Evolutionary conservation across 2,113 vertebrate genomes (phyloP).

Genomic region (Taurulus bubalis): DNA sequence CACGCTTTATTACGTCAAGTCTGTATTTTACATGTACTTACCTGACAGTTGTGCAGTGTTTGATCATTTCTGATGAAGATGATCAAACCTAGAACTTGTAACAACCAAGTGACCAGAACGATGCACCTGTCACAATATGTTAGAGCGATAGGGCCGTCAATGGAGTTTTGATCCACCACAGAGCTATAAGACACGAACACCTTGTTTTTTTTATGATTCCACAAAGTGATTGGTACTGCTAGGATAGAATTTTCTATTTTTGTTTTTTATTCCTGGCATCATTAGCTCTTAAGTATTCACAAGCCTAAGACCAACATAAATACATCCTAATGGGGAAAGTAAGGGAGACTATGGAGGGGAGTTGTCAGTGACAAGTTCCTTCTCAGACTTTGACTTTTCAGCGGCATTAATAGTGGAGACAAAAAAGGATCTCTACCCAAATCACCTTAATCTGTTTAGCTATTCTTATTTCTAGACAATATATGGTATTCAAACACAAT

Average conservation of each 20-base stretch:
- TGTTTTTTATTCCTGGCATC: background rate
- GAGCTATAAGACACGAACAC: background rate
- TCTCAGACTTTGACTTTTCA: background rate
- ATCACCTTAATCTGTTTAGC: background rate
- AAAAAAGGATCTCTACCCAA: background rate
- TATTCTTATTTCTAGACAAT: background rate
- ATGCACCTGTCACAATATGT: background rate
- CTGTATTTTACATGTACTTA: background rate
- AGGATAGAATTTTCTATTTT: background rate
- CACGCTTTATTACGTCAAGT: background rate
- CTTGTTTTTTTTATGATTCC: background rate
- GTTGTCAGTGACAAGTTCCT: background rate
- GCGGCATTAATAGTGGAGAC: background rate
- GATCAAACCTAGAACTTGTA: slow-evolving; percentile 1
- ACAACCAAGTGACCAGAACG: background rate
- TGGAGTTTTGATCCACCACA: background rate
- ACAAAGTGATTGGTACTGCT: background rate
- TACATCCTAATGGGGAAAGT: background rate
- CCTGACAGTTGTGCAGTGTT: background rate
- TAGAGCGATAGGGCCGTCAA: background rate
- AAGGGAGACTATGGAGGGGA: background rate
- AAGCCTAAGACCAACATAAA: background rate
- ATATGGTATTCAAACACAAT: background rate
- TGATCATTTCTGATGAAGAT: background rate
- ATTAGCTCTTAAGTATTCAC: background rate